Base-by-base conservation (phyloP, 2,888 invertebrate genomes). In the Entomobrya proxima region DNA sequence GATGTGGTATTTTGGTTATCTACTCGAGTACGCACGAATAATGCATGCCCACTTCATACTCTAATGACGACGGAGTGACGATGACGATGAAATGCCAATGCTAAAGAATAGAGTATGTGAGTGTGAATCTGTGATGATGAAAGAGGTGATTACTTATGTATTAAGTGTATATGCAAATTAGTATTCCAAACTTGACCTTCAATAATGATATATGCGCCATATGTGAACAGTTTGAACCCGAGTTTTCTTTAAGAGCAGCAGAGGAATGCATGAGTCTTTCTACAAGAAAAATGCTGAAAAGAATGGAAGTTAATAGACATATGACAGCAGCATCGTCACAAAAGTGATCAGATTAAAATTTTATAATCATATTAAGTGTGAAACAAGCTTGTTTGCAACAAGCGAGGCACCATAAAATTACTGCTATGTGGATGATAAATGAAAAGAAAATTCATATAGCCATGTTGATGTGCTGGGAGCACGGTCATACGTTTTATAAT, bases 141-240 rank as follows among this genome's bases (percentile, higher is more conserved):
- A 52, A 74, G 74, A 74, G 52, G 30, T 50, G 50, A 32, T 74
- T 50, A 37, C 76, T 55, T 55, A 2, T 37, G 21, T 58, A 76
- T 15, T 1, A 35, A 52, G 55, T 21, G 21, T 32, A 55, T 55
- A 85, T 85, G 85, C 61, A 79, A 85, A 85, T 85, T 84, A 72
- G 61, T 74, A 75, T 61, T 79, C 75, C 85, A 85, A 79, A 79
- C 80, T 80, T 85, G 85, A 85, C 85, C 85, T 85, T 85, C 85
- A 85, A 69, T 69, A 76, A 52, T 85, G 85, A 85, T 85, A 50
- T 85, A 75, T 75, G 75, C 52, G 61, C 78, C 47, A 52, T 69
- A 44, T 27, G 40, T 74, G 74, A 47, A 15, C 13, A n/a, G 47
- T 18, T 74, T 74, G 74, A 74, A 74, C 32, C 74, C n/a, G 50